Conservation (phyloP, 1,140 invertebrate species). For the Rhagoletis pomonella region DNA sequence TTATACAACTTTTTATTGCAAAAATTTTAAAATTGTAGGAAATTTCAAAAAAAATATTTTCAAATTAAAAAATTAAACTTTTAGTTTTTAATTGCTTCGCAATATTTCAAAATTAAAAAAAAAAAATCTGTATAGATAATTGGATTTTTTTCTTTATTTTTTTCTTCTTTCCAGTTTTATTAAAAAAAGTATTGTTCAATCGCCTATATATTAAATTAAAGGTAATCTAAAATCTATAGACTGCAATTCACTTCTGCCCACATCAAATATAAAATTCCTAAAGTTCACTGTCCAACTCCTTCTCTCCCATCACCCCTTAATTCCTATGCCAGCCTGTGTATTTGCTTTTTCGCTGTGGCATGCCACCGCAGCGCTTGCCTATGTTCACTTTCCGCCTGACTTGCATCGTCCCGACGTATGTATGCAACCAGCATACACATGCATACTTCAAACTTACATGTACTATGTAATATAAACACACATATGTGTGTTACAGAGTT, state of each 20-base stretch:
- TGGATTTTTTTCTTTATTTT: too few relatives aligned
- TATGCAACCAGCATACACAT: not conserved
- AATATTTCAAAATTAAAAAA: not conserved
- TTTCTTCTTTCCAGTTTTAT: not conserved
- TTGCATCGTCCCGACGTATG: not conserved
- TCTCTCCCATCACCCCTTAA: not conserved
- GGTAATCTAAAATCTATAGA: too few relatives aligned
- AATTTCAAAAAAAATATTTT: not conserved
- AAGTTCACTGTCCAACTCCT: not conserved
- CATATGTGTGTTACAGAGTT: not conserved
- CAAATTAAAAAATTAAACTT: not conserved
- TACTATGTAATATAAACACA: not conserved
- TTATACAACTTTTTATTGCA: not conserved
- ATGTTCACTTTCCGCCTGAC: conserved; percentile 31
- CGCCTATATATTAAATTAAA: not conserved
- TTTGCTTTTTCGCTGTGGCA: conserved; percentile 24
- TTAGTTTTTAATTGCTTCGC: not conserved
- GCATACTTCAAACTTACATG: not conserved
- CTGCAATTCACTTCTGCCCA: not conserved
- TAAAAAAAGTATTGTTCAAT: not conserved
- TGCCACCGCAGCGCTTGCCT: conserved; percentile 15
- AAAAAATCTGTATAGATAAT: not conserved
- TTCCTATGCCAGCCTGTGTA: not conserved
- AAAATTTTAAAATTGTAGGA: not conserved
- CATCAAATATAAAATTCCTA: not conserved